Percentiles rank a stretch among this genome's conserved stretches.
Conservation (phyloP, 2,113 vertebrate species). For the Brachirus orientalis region DNA sequence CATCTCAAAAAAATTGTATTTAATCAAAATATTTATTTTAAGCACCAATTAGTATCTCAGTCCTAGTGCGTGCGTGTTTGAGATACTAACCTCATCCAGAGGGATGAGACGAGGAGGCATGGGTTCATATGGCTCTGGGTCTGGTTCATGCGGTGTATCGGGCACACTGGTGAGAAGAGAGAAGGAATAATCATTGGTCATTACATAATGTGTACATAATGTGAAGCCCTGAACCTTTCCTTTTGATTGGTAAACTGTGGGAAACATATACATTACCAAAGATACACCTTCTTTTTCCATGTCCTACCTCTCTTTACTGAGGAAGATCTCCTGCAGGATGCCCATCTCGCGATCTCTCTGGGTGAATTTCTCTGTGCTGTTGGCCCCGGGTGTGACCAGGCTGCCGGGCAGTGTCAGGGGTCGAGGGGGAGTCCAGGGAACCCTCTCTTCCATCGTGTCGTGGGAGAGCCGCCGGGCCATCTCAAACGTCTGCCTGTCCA, state of each 20-base stretch:
- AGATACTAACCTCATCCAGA: conserved; percentile 86
- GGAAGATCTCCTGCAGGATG: conserved; percentile 95
- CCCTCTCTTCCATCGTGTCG: conserved; percentile 94
- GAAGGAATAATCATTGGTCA: neutral
- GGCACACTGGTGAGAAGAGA: conserved; percentile 69
- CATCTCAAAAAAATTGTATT: too few species aligned
- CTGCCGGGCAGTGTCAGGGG: conserved; percentile 82
- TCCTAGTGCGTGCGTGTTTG: neutral
- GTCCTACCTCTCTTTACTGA: conserved; percentile 93
- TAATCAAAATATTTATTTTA: too few species aligned
- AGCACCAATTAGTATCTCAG: too few species aligned
- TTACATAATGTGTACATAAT: too few species aligned
- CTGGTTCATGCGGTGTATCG: conserved; percentile 89
- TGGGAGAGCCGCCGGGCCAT: conserved; percentile 91
- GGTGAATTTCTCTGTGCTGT: conserved; percentile 89
- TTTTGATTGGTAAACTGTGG: too few species aligned
- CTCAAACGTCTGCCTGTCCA: conserved; percentile 93
- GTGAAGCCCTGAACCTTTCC: neutral
- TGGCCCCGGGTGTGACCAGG: conserved; percentile 84
- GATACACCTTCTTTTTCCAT: neutral
- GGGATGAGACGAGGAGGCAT: conserved; percentile 91
- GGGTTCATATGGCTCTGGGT: conserved; percentile 91
- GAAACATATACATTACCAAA: neutral
- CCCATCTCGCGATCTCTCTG: conserved; percentile 94
- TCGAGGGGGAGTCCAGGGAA: conserved; percentile 87